These are phyloP conservation scores for Saiga tatarica DNA, from an alignment of 2,113 vertebrate species.

Conservation along the genomic window DNA sequence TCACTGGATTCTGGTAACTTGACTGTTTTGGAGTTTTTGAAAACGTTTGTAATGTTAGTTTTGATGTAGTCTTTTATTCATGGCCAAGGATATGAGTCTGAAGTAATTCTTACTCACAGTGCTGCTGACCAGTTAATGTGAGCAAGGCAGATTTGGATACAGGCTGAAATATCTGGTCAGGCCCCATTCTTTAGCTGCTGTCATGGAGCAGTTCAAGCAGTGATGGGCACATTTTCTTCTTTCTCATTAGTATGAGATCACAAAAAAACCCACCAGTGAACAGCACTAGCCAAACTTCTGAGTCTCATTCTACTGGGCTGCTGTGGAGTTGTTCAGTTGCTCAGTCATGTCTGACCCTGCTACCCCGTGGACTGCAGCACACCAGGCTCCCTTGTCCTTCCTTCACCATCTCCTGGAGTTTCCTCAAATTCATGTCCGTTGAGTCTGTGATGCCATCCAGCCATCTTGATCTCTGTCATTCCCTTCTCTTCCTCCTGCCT, in stretches of 20 bases:
- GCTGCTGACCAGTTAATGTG: not conserved
- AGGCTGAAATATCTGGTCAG: not conserved
- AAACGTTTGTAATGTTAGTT: slow-evolving; percentile 6
- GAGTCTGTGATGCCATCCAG: not conserved
- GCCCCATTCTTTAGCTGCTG: not conserved
- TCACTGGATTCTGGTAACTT: not conserved
- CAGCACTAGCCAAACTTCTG: not conserved
- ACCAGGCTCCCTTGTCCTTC: not conserved
- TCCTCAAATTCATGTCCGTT: not conserved
- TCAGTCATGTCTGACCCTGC: not conserved
- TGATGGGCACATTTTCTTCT: not conserved
- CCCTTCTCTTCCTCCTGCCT: not conserved
- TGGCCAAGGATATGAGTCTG: not conserved
- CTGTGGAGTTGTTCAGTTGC: not conserved
- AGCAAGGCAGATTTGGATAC: not conserved
- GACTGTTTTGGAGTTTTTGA: not conserved
- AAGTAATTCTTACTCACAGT: not conserved
- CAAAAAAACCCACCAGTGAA: not conserved
- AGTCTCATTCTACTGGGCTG: not conserved
- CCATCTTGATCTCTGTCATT: not conserved
- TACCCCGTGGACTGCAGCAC: not conserved
- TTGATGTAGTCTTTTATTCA: not conserved
- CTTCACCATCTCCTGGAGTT: not conserved
- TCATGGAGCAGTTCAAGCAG: not conserved
- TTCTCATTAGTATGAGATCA: not conserved